phyloP scores from a whole-genome alignment of 2,888 invertebrate genomes.

The Athrips mouffetella region DNA sequence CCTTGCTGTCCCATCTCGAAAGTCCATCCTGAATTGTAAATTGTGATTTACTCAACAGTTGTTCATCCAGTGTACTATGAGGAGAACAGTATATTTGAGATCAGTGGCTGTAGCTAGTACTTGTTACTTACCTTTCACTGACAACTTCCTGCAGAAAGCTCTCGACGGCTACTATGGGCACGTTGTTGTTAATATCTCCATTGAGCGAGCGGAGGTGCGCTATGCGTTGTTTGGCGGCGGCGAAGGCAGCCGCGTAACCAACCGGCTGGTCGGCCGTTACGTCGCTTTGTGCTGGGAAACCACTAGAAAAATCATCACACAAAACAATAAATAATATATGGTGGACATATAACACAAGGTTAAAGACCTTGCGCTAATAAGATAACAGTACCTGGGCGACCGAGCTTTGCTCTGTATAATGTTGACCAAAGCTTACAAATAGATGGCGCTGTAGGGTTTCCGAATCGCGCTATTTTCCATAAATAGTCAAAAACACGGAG shows the following conservation, averaged over 20 bases:
- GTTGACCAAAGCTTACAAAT: no score
- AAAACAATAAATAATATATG: neutral
- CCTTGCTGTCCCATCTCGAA: no score
- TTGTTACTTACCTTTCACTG: slow-evolving; percentile 69
- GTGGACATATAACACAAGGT: neutral
- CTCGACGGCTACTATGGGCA: slow-evolving; percentile 86
- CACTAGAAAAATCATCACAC: slow-evolving; percentile 59
- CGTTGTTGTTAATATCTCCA: slow-evolving; percentile 77
- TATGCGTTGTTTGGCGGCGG: slow-evolving; percentile 85
- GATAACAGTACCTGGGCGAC: no score
- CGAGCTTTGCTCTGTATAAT: no score
- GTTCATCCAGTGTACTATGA: no score
- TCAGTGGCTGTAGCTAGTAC: slow-evolving; percentile 13
- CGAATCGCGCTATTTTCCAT: no score
- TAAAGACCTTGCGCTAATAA: no score
- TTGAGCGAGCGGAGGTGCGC: slow-evolving; percentile 76
- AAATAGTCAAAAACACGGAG: no score
- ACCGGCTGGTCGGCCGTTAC: slow-evolving; percentile 86
- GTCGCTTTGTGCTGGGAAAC: slow-evolving; percentile 78
- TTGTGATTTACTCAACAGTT: no score
- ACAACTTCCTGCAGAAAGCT: slow-evolving; percentile 85
- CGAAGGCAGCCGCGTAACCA: slow-evolving; percentile 86
- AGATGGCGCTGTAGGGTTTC: no score
- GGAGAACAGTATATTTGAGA: no score
- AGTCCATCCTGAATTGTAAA: no score